Conservation (phyloP, 2,888 invertebrate genomes). For the Metacarcinus magister region DNA sequence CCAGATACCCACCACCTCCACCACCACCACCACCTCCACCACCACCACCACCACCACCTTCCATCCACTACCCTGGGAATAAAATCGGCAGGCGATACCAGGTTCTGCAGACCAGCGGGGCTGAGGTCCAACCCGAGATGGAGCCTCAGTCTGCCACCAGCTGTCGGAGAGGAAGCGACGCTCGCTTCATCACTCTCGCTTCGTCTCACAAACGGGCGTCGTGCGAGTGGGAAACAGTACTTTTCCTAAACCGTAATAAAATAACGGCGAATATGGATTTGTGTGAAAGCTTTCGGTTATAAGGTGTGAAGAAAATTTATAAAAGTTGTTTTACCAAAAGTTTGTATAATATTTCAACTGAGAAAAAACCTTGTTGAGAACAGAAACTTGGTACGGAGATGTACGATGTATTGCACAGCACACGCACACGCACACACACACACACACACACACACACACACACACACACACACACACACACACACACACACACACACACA, state of each 20-base stretch:
- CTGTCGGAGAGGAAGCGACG: not conserved
- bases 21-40: too few relatives aligned
- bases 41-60: too few relatives aligned
- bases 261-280: not conserved
- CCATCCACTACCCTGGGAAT: not conserved
- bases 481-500: not conserved
- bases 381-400: not conserved
- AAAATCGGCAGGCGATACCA: slow-evolving; percentile 37
- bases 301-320: not conserved
- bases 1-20: not conserved
- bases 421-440: slow-evolving; percentile 36
- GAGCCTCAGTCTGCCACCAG: slow-evolving; percentile 40
- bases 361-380: not conserved
- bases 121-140: slow-evolving; percentile 28
- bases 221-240: not conserved
- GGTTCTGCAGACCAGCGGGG: not conserved
- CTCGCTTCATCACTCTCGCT: not conserved
- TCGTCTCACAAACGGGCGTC: not conserved
- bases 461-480: slow-evolving; percentile 51
- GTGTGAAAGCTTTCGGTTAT: not conserved
- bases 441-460: slow-evolving; percentile 47
- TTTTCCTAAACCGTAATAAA: not conserved
- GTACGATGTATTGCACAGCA: not conserved
- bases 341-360: not conserved
- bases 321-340: not conserved